Conservation (phyloP, 2,888 invertebrate genomes). For the Patella ulyssiponensis region DNA sequence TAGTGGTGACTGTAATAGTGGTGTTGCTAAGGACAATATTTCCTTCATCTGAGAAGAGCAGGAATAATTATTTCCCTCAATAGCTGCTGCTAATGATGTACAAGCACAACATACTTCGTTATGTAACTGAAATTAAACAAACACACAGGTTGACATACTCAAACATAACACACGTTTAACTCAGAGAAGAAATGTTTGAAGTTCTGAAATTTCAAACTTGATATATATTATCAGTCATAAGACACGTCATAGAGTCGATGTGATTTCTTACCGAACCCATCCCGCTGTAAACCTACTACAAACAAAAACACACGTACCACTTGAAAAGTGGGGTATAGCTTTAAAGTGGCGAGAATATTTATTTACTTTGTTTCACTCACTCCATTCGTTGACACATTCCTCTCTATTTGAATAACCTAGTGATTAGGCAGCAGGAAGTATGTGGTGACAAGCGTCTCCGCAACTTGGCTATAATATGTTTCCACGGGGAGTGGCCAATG, state of each 20-base stretch:
- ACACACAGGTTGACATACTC: not conserved
- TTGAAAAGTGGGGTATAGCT: too few relatives aligned
- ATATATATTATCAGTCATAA: conserved; percentile 1
- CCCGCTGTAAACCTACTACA: too few relatives aligned
- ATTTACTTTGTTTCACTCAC: too few relatives aligned
- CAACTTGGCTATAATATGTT: too few relatives aligned
- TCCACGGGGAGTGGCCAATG: too few relatives aligned
- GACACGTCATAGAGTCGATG: too few relatives aligned
- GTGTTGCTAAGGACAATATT: conserved; percentile 77
- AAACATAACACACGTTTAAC: not conserved
- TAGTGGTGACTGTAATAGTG: conserved; percentile 82
- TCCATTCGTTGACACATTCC: too few relatives aligned
- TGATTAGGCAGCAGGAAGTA: too few relatives aligned
- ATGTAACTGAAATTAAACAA: conserved; percentile 57
- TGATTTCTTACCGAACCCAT: too few relatives aligned
- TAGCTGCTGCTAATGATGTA: conserved; percentile 63
- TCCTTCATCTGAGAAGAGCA: conserved; percentile 76
- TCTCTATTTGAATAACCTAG: not conserved
- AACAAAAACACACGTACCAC: too few relatives aligned
- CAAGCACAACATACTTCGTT: conserved; percentile 60
- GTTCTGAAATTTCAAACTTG: not conserved
- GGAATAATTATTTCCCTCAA: conserved; percentile 74
- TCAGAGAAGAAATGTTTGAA: not conserved
- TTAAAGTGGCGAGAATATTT: too few relatives aligned
- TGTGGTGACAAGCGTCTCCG: too few relatives aligned